phyloP scores from a whole-genome alignment of 2,113 vertebrate species.

The Emydocephalus ijimae region DNA sequence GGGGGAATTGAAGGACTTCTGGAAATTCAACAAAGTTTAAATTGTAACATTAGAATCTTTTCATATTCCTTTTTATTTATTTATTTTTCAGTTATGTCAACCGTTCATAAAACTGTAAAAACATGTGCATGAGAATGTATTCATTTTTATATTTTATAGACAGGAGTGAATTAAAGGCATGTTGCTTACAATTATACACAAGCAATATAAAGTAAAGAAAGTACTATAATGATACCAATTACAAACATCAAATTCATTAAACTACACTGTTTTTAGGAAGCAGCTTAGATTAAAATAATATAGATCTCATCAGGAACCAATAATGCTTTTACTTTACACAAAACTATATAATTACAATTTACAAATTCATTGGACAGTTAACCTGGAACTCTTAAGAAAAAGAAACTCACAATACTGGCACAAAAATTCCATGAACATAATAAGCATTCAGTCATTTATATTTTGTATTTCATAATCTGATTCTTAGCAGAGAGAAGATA shows the following conservation, averaged over 20 bases:
- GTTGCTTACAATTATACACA: slow-evolving; percentile 19
- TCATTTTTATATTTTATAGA: slow-evolving; percentile 34
- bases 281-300: slow-evolving; percentile 51
- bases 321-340: slow-evolving; percentile 15
- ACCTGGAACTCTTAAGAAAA: slow-evolving; percentile 21
- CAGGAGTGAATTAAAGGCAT: slow-evolving; percentile 48
- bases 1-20: slow-evolving; percentile 56
- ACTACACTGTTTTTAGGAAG: slow-evolving; percentile 42
- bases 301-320: slow-evolving; percentile 26
- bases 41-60: slow-evolving; percentile 65
- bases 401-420: slow-evolving; percentile 14
- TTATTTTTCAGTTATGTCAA: slow-evolving; percentile 60
- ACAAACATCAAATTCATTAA: slow-evolving; percentile 38
- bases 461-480: slow-evolving; percentile 25
- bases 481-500: slow-evolving; percentile 27
- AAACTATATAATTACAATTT: slow-evolving; percentile 22
- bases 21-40: slow-evolving; percentile 68
- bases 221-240: slow-evolving; percentile 23
- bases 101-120: slow-evolving; percentile 61
- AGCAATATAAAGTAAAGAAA: slow-evolving; percentile 26
- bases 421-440: neutral
- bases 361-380: slow-evolving; percentile 25
- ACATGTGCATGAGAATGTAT: slow-evolving; percentile 67
- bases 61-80: slow-evolving; percentile 60
- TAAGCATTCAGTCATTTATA: neutral